Percentiles rank a stretch among this genome's conserved stretches.
Evolutionary conservation across 2,888 invertebrate species (phyloP).

Genomic region (Onthophagus sagittarius): DNA sequence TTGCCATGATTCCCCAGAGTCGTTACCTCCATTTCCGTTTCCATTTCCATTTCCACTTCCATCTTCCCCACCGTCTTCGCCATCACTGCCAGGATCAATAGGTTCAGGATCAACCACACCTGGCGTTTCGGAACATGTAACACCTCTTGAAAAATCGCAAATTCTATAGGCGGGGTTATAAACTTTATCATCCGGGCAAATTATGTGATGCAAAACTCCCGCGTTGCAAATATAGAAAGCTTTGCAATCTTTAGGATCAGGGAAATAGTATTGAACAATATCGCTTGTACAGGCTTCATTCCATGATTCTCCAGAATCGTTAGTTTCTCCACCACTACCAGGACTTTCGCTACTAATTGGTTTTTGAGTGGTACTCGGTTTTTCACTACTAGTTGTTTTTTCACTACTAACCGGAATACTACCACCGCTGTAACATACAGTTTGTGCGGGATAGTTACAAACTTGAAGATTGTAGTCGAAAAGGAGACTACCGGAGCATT

Average conservation of each 20-base stretch:
- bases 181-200: conserved; percentile 3
- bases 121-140: conserved; percentile 7
- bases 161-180: neutral
- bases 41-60: neutral
- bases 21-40: neutral
- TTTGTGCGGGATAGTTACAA: conserved; percentile 21
- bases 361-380: no score
- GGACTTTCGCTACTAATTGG: neutral
- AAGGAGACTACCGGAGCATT: conserved; percentile 18
- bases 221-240: conserved; percentile 17
- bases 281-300: neutral
- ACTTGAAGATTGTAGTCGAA: conserved; percentile 18
- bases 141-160: conserved; percentile 11
- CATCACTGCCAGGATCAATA: neutral
- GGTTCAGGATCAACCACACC: neutral
- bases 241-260: conserved; percentile 7
- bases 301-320: conserved; percentile 1
- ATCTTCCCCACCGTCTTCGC: neutral
- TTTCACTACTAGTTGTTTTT: no score
- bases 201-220: neutral
- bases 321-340: neutral
- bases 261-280: conserved; percentile 1
- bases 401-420: neutral
- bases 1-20: neutral
- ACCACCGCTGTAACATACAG: conserved; percentile 15